Evolutionary conservation across 2,797 vertebrate genomes (phyloP).

Genomic region (Chelon auratus): DNA sequence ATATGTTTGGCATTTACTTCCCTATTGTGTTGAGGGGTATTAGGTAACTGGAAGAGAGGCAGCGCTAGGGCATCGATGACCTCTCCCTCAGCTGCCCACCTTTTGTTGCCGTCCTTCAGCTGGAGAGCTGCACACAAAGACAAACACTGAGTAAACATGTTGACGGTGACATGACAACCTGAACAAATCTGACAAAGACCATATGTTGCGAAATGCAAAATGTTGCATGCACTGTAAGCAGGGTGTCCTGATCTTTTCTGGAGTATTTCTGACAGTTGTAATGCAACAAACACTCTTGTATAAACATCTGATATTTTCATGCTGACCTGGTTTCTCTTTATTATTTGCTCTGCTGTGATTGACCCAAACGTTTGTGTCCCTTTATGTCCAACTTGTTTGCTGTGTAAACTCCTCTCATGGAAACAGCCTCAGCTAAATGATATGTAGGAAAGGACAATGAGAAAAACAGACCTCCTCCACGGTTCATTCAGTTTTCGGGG

Average conservation of each 20-base stretch:
- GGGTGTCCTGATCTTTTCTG: no score
- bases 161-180: constrained; percentile 12
- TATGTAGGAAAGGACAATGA: constrained; percentile 5
- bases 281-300: constrained; percentile 5
- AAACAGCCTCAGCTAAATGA: constrained; percentile 16
- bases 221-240: no score
- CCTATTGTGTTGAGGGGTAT: constrained; percentile 29
- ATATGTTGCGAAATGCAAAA: no score
- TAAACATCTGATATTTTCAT: constrained; percentile 30
- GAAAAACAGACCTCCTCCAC: not conserved
- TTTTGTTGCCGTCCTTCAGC: constrained; percentile 17
- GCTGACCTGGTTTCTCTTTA: constrained; percentile 57
- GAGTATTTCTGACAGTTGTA: no score
- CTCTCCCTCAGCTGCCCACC: constrained; percentile 21
- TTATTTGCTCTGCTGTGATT: constrained; percentile 50
- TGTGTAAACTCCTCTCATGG: constrained; percentile 33
- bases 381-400: constrained; percentile 1
- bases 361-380: constrained; percentile 35
- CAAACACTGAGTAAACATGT: constrained; percentile 12
- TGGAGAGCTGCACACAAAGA: not conserved
- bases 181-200: not conserved
- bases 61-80: not conserved
- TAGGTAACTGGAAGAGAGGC: constrained; percentile 27
- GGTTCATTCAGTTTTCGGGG: no score
- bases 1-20: constrained; percentile 29